Evolutionary conservation across 2,888 invertebrate genomes (phyloP).

Genomic region (Cenopis cana): DNA sequence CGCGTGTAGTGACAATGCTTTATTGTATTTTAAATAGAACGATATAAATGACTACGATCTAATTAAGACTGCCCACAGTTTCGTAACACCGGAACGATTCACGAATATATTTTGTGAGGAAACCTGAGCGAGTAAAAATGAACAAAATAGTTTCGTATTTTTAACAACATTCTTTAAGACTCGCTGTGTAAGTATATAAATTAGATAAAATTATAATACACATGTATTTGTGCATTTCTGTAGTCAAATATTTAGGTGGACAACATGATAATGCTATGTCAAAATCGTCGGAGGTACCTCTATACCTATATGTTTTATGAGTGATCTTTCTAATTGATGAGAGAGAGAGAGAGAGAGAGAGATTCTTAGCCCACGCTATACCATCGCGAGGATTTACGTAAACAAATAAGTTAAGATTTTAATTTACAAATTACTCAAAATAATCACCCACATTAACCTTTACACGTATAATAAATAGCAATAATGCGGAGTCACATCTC

Average conservation of each 20-base stretch:
- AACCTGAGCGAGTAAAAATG: background rate
- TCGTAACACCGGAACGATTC: background rate
- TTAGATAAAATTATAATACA: too few relatives aligned
- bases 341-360: background rate
- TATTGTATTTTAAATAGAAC: background rate
- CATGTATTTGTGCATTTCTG: too few relatives aligned
- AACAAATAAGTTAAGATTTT: slow-evolving; percentile 1
- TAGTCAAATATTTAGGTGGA: background rate
- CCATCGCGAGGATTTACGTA: background rate
- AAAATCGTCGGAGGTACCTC: background rate
- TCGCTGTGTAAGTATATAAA: too few relatives aligned
- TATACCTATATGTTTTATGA: background rate
- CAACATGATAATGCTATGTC: background rate
- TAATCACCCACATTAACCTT: slow-evolving; percentile 39
- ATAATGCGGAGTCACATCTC: slow-evolving; percentile 38
- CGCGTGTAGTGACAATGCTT: background rate
- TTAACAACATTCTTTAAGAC: too few relatives aligned
- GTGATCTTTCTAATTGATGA: background rate
- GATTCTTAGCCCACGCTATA: background rate
- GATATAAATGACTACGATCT: background rate
- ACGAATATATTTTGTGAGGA: background rate
- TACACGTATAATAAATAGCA: slow-evolving; percentile 30
- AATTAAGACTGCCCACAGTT: background rate
- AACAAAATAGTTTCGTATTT: background rate
- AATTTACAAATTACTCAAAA: slow-evolving; percentile 26